Evolutionary conservation across 2,113 vertebrate genomes (phyloP), one percentile per base, ranked within the genome.

Genomic region (Phrynosoma platyrhinos): DNA sequence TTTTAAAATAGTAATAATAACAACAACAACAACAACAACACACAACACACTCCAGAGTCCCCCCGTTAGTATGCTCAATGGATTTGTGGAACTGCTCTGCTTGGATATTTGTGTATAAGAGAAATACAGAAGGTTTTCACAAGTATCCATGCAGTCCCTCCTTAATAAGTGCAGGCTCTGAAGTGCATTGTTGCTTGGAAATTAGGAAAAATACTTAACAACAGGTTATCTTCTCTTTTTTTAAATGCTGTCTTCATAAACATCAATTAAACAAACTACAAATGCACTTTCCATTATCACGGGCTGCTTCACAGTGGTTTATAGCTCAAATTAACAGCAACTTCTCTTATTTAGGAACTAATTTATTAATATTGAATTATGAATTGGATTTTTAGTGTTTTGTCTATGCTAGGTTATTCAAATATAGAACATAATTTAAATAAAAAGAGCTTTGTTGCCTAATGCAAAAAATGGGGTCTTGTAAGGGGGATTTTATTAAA

Each of bases 361-460:
- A 74, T 93, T 92, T 55, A 9, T 77, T 86, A 87, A 79, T 82
- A 85, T 52, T 89, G 78, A 84, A 86, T 91, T 90, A 93, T 84
- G 84, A 83, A 79, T 81, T 84, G 66, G 72, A 53, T 55, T 92
- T 92, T 88, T 64, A 92, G 92, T 89, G 71, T 88, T 47, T 74
- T 30, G 0, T 66, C 90, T 68, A 53, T 30, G 80, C 21, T 79
- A 79, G 76, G 78, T 87, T 86, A 76, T 58, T 20, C 47, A 93
- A 94, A 92, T 12, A 88, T 8, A 76, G 66, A 79, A 79, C 30
- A 27, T 77, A 87, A 87, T 32, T 88, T 91, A 83, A 92, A 90
- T 90, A 88, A 89, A 85, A 5, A 83, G 71, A 21, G 52, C 87
- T 90, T 81, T 92, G 85, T 88, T 83, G 12, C 55, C 62, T 88